Evolutionary conservation across 1,140 invertebrate genomes (phyloP).

Genomic region (Scaptodrosophila lebanonensis): DNA sequence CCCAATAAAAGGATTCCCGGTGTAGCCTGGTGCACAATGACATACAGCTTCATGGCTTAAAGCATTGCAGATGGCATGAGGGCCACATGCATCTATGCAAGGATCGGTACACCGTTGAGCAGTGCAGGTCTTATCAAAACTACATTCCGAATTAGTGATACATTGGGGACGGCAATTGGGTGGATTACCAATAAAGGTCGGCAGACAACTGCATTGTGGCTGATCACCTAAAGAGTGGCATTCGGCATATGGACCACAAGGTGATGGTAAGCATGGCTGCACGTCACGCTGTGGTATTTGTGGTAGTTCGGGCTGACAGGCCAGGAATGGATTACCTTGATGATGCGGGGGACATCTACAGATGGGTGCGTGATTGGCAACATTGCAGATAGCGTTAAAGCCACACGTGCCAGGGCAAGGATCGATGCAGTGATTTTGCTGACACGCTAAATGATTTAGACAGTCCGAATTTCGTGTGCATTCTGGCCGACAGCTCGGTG

Average conservation of each 20-base stretch:
- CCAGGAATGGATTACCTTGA: constrained; percentile 89
- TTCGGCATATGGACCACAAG: constrained; percentile 85
- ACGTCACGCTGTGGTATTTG: constrained; percentile 49
- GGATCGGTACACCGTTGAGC: constrained; percentile 86
- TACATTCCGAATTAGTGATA: constrained; percentile 89
- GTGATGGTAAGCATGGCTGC: constrained; percentile 83
- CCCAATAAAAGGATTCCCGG: constrained; percentile 79
- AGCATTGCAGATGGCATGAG: constrained; percentile 57
- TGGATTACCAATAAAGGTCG: constrained; percentile 86
- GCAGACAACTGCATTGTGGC: constrained; percentile 84
- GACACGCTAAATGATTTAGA: constrained; percentile 86
- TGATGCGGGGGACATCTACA: constrained; percentile 87
- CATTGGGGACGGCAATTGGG: constrained; percentile 88
- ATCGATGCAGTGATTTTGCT: constrained; percentile 84
- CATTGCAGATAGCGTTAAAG: constrained; percentile 86
- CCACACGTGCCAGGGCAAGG: constrained; percentile 85
- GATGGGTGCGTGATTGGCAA: constrained; percentile 88
- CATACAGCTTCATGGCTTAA: constrained; percentile 74
- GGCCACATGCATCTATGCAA: constrained; percentile 83
- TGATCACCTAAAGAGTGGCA: constrained; percentile 82
- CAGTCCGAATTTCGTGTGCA: constrained; percentile 90
- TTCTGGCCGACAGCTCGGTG: constrained; percentile 88
- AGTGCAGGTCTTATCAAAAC: constrained; percentile 74
- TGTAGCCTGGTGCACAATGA: constrained; percentile 79
- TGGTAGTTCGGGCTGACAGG: constrained; percentile 79